Conservation (phyloP, 2,888 invertebrate genomes). For the Pseudoips prasinana region DNA sequence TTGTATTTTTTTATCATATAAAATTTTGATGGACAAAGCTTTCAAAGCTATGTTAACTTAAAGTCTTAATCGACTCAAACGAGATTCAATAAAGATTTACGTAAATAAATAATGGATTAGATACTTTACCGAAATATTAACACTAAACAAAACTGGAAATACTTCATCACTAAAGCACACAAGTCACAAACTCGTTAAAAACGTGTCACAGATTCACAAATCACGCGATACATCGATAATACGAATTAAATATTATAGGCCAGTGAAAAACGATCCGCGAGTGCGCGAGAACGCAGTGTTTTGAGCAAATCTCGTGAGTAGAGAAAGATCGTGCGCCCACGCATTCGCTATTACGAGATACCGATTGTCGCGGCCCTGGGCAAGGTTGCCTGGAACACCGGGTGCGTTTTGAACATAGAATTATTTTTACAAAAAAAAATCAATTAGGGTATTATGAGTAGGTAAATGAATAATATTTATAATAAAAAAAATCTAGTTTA, state of each 20-base stretch:
- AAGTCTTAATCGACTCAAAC: too few species aligned
- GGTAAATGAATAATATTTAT: not conserved
- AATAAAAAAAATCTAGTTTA: not conserved
- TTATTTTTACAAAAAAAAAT: not conserved
- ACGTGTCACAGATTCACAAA: constrained; percentile 12
- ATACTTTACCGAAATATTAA: constrained; percentile 61
- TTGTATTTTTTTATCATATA: too few species aligned
- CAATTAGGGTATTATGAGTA: not conserved
- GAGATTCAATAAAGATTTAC: not conserved
- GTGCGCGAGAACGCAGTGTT: constrained; percentile 60
- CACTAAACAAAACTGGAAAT: constrained; percentile 67
- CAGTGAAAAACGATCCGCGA: constrained; percentile 62
- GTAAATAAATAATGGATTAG: constrained; percentile 6
- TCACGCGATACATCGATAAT: constrained; percentile 30
- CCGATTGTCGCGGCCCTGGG: constrained; percentile 66
- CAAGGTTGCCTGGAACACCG: constrained; percentile 72
- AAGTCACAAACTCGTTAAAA: constrained; percentile 3
- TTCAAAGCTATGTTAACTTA: too few species aligned
- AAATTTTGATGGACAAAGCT: too few species aligned
- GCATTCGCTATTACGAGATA: constrained; percentile 71
- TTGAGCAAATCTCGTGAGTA: constrained; percentile 63
- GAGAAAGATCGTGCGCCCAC: constrained; percentile 72
- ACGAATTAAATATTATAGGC: constrained; percentile 35
- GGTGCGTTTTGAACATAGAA: constrained; percentile 14
- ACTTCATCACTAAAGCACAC: constrained; percentile 54